phyloP scores from a whole-genome alignment of 2,888 invertebrate genomes.

The Drosophila borealis region DNA sequence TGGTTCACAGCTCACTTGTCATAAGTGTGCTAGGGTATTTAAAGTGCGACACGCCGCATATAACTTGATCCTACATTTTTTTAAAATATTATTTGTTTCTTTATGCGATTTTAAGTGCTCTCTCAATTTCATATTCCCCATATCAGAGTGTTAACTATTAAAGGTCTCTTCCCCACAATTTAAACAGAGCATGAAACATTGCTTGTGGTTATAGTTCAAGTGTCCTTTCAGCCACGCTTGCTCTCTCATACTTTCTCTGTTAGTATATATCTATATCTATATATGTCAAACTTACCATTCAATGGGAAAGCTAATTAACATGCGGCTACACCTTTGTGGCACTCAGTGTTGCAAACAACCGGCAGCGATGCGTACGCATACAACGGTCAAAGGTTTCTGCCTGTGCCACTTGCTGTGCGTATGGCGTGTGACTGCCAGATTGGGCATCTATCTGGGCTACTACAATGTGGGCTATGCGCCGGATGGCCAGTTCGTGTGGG shows the following conservation, averaged over 20 bases:
- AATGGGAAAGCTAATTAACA: slow-evolving; percentile 31
- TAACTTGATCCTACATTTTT: slow-evolving; percentile 5
- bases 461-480: slow-evolving; percentile 49
- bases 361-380: slow-evolving; percentile 42
- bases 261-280: not conserved
- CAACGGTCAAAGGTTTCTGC: slow-evolving; percentile 55
- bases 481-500: slow-evolving; percentile 28
- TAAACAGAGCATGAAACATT: slow-evolving; percentile 76
- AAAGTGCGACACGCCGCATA: not conserved
- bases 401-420: slow-evolving; percentile 60
- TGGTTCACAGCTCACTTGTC: too few relatives aligned
- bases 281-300: slow-evolving; percentile 26
- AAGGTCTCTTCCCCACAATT: slow-evolving; percentile 51
- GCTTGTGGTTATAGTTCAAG: slow-evolving; percentile 54
- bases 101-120: slow-evolving; percentile 74
- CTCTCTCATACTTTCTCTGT: not conserved
- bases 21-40: not conserved
- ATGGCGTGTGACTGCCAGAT: slow-evolving; percentile 41
- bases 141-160: slow-evolving; percentile 61
- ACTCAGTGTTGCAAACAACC: slow-evolving; percentile 39
- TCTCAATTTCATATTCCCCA: slow-evolving; percentile 53
- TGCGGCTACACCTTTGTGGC: slow-evolving; percentile 1
- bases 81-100: slow-evolving; percentile 25
- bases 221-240: slow-evolving; percentile 14
- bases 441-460: slow-evolving; percentile 58